Base-by-base conservation (phyloP, 2,888 invertebrate species). In the Sesia apiformis region DNA sequence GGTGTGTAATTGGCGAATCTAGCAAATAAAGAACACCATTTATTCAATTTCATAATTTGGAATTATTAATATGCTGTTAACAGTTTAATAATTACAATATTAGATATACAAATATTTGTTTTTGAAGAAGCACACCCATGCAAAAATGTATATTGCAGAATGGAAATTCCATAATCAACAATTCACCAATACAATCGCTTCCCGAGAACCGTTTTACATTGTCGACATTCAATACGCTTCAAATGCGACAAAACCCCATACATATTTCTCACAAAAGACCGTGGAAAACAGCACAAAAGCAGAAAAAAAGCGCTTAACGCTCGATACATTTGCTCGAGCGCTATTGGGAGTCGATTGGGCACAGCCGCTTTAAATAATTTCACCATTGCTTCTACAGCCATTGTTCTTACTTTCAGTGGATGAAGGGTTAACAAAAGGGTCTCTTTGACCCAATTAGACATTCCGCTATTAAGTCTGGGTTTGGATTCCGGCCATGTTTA, bases 361-460 rank as follows among this genome's bases (percentile, higher is more conserved):
- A 41, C 40, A n/a, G 50, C 46, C 41, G 51, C 51, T 60, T 58
- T 60, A 64, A 71, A 69, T 67, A 59, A 65, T 61, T 59, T 56
- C 52, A 56, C 52, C 58, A 56, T 62, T 57, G 58, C 51, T 46
- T 55, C 49, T 49, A 39, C 56, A 43, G 51, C 64, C 51, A 65
- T 70, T 70, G 65, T 67, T 57, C 61, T 56, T 54, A 56, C 52
- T 57, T 58, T 53, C 54, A 50, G 58, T 55, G 57, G 63, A 58
- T 59, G 63, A 62, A 61, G 58, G 58, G 56, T 53, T 55, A 56
- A 60, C 64, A 63, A 67, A 46, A 65, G 63, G 65, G 63, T 60
- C 59, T 53, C 61, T 64, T 60, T 59, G 63, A 68, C 67, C 69
- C 68, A 68, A 68, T 70, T 68, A 65, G 63, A 60, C 60, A 60